These are phyloP conservation scores for Tiliacea aurago DNA, from an alignment of 2,888 invertebrate species.

Conservation along the genomic window DNA sequence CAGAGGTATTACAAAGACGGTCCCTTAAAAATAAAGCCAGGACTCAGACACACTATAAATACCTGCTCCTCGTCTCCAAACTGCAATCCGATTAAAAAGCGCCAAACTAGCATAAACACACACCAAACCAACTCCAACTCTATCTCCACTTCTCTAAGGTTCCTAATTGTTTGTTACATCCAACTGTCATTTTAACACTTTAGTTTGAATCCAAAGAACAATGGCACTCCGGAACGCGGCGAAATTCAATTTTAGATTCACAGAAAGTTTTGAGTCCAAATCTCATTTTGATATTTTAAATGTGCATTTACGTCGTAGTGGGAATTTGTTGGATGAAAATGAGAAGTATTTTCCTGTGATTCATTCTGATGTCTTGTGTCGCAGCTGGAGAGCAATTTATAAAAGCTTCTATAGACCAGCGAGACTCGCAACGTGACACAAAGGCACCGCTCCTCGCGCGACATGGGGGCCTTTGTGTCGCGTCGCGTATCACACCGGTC, in stretches of 20 bases:
- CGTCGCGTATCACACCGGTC: too few species aligned
- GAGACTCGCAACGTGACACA: too few species aligned
- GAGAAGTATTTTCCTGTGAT: conserved; percentile 60
- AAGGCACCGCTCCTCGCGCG: too few species aligned
- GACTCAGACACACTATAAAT: conserved; percentile 69
- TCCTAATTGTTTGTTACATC: conserved; percentile 43
- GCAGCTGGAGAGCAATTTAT: conserved; percentile 27
- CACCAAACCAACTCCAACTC: conserved; percentile 45
- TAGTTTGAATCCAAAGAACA: conserved; percentile 74
- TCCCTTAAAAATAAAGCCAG: conserved; percentile 62
- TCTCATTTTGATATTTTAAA: conserved; percentile 79
- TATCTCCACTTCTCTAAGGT: conserved; percentile 28
- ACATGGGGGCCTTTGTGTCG: too few species aligned
- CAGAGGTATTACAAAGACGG: conserved; percentile 31
- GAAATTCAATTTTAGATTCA: conserved; percentile 81
- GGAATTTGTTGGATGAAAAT: conserved; percentile 66
- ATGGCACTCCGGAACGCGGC: conserved; percentile 69
- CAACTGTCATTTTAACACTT: conserved; percentile 68
- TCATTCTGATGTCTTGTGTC: conserved; percentile 38
- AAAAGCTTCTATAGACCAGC: too few species aligned
- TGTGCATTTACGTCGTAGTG: conserved; percentile 70
- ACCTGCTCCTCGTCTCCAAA: conserved; percentile 66
- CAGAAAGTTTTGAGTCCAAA: conserved; percentile 75
- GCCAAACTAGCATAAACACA: conserved; percentile 43
- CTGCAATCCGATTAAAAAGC: conserved; percentile 76